A percentile compares a stretch with the other conserved stretches of the same genome.
These are phyloP conservation scores for Nycticebus coucang DNA, from an alignment of 2,113 vertebrate species.

Conservation along the genomic window DNA sequence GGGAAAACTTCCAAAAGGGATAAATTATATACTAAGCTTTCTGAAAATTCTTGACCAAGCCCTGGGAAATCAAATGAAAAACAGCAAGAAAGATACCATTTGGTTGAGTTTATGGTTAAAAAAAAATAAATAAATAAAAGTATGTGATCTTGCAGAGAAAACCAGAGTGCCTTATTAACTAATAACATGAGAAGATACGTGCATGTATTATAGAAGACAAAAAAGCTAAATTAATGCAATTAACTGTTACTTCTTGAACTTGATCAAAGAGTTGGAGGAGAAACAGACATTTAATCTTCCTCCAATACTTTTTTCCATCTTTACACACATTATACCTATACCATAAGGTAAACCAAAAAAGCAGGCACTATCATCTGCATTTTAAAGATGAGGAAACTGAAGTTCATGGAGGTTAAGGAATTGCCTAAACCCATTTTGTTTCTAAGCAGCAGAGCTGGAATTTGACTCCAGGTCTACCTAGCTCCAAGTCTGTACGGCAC, in stretches of 20 bases:
- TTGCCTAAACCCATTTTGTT: not conserved
- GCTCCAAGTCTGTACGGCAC: not conserved
- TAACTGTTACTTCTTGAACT: not conserved
- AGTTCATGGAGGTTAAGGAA: not conserved
- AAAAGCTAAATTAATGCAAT: not conserved
- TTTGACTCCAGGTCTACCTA: not conserved
- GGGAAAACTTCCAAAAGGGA: slow-evolving; percentile 51
- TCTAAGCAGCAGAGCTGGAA: not conserved
- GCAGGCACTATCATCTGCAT: not conserved
- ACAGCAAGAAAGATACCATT: slow-evolving; percentile 25
- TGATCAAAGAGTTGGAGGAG: not conserved
- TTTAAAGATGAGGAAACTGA: not conserved
- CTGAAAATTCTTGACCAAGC: slow-evolving; percentile 42
- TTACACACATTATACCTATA: not conserved
- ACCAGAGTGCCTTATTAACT: slow-evolving; percentile 21
- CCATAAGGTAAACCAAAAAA: not conserved
- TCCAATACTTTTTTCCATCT: not conserved
- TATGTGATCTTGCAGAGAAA: slow-evolving; percentile 20
- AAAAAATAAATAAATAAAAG: no score
- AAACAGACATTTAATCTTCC: slow-evolving; percentile 16
- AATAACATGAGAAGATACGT: not conserved
- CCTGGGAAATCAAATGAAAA: slow-evolving; percentile 52
- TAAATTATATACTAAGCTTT: slow-evolving; percentile 65
- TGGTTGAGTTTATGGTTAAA: no score
- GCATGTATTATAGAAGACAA: not conserved